Percentiles rank a stretch among this genome's conserved stretches.
Evolutionary conservation across 2,888 invertebrate species (phyloP).

Genomic region (Calameuta pallipes): DNA sequence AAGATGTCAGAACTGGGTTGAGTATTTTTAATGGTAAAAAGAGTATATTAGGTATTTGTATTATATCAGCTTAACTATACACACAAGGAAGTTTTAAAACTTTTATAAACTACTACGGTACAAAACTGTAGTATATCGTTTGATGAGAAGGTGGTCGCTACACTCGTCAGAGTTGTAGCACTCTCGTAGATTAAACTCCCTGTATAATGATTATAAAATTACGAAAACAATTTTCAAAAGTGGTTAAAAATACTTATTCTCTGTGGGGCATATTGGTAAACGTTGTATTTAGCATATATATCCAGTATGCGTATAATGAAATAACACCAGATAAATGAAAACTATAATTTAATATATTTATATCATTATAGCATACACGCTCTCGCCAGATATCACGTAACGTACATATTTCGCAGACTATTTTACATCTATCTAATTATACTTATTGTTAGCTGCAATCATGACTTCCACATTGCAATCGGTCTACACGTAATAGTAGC

Average conservation of each 20-base stretch:
- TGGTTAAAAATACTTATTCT: background rate
- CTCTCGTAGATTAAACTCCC: background rate
- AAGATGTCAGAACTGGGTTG: no score
- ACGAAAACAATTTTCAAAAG: background rate
- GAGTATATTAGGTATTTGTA: background rate
- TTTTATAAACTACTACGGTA: background rate
- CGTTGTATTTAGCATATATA: background rate
- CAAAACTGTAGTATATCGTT: background rate
- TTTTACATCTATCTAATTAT: background rate
- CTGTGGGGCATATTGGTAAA: background rate
- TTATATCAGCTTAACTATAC: background rate
- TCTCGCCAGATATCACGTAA: background rate
- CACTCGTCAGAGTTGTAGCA: background rate
- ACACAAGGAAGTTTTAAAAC: background rate
- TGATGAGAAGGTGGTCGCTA: background rate
- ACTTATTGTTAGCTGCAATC: background rate
- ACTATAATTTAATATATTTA: background rate
- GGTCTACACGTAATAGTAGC: background rate
- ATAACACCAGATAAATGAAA: background rate
- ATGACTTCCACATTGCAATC: background rate
- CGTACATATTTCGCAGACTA: background rate
- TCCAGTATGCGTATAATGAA: background rate
- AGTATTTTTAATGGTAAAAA: background rate
- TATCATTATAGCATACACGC: background rate
- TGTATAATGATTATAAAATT: background rate